Evolutionary conservation across 2,113 vertebrate genomes (phyloP).

Genomic region (Hylia prasina): DNA sequence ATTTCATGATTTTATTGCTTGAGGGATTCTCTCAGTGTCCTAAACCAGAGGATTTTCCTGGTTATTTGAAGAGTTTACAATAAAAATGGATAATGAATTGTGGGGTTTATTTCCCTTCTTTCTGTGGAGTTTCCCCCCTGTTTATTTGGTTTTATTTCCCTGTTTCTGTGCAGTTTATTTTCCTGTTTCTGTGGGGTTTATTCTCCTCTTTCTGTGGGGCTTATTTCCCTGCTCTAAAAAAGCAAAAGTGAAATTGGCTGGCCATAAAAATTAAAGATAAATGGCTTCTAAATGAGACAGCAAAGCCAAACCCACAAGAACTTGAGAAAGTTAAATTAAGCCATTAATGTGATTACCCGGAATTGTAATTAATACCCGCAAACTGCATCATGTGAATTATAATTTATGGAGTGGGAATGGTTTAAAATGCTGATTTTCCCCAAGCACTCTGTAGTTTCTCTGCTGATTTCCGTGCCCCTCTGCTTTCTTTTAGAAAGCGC

Average conservation of each 20-base stretch:
- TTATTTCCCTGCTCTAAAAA: background rate
- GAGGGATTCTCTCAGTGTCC: background rate
- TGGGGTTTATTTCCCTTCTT: background rate
- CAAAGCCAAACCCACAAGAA: background rate
- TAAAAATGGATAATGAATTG: background rate
- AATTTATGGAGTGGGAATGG: background rate
- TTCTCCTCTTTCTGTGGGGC: too few relatives aligned
- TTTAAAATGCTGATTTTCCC: background rate
- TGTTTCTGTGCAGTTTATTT: background rate
- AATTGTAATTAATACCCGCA: background rate
- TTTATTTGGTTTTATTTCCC: background rate
- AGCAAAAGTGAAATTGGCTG: background rate
- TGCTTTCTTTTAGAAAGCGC: background rate
- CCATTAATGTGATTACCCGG: background rate
- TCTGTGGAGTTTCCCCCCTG: too few relatives aligned
- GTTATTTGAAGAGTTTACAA: background rate
- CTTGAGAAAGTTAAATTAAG: background rate
- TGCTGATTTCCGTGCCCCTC: background rate
- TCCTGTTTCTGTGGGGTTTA: background rate
- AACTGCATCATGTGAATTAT: background rate
- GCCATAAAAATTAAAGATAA: background rate
- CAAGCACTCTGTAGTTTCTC: background rate
- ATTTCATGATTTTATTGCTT: background rate
- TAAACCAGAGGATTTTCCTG: background rate
- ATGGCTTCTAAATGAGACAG: background rate